Evolutionary conservation across 2,113 vertebrate genomes (phyloP).

Genomic region (Corythaixoides concolor): DNA sequence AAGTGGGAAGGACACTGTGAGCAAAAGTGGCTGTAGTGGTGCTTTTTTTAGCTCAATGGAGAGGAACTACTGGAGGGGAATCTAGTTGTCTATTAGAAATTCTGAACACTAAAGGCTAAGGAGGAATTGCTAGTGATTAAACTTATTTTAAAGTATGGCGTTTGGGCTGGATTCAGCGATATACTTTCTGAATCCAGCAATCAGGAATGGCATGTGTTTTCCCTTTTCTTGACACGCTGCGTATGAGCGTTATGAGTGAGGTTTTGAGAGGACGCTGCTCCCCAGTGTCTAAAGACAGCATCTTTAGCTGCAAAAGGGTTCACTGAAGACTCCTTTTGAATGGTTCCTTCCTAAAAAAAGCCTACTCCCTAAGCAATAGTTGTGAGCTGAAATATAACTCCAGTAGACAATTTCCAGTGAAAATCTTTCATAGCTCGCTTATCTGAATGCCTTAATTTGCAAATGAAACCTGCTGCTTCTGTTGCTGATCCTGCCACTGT

Average conservation of each 20-base stretch:
- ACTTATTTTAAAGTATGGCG: neutral
- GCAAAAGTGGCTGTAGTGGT: neutral
- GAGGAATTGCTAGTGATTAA: neutral
- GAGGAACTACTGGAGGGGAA: neutral
- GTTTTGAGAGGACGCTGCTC: neutral
- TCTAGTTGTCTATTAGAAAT: neutral
- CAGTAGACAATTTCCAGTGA: neutral
- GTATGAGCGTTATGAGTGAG: neutral
- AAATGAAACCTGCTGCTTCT: slow-evolving; percentile 43
- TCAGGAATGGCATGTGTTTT: neutral
- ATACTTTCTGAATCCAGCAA: neutral
- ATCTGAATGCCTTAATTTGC: slow-evolving; percentile 4
- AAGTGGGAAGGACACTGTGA: neutral
- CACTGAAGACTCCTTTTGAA: neutral
- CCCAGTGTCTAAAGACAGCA: neutral
- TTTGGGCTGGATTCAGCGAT: neutral
- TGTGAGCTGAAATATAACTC: neutral
- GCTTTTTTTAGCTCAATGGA: neutral
- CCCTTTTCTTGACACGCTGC: neutral
- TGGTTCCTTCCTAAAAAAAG: neutral
- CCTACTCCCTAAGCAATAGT: neutral
- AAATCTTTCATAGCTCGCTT: neutral
- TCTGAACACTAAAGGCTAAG: neutral
- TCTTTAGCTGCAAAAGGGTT: neutral
- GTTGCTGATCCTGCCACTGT: slow-evolving; percentile 24